These are phyloP conservation scores for Montipora capricornis DNA, from an alignment of 64 coral and sea anemone genomes.

Conservation along the genomic window DNA sequence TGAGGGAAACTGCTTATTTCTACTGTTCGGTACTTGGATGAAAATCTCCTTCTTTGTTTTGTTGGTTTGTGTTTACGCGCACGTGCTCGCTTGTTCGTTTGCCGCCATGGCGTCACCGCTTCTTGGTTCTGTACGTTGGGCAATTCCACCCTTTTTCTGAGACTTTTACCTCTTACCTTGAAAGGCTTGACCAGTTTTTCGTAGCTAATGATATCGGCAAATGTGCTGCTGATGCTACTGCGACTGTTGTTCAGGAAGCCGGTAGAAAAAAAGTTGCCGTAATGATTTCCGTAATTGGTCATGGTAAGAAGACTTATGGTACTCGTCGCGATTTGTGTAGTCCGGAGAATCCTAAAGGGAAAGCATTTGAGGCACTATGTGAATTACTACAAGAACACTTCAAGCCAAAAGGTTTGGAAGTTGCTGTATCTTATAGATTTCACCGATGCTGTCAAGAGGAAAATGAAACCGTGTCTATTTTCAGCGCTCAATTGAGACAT, in stretches of 20 bases:
- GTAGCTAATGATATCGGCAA: not conserved
- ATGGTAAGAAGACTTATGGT: conserved; percentile 43
- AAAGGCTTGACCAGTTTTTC: conserved; percentile 57
- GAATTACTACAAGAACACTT: conserved; percentile 49
- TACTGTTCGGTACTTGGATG: not conserved
- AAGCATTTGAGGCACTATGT: conserved; percentile 60
- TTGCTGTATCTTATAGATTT: conserved; percentile 74
- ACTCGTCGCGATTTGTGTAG: conserved; percentile 3
- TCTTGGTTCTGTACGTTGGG: conserved; percentile 54
- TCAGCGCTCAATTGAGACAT: not conserved
- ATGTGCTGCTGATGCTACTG: conserved; percentile 14
- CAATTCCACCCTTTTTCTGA: conserved; percentile 62
- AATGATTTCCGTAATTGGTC: too few species aligned
- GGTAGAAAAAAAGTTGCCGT: too few species aligned
- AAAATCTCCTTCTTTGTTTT: not conserved
- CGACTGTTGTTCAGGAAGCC: too few species aligned
- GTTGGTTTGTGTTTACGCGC: not conserved
- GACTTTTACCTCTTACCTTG: conserved; percentile 12
- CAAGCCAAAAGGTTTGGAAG: conserved; percentile 80
- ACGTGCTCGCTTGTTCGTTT: not conserved
- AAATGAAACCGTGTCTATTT: not conserved
- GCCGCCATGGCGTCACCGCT: conserved; percentile 17
- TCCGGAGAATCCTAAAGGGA: conserved; percentile 59
- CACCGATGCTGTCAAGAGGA: conserved; percentile 66
- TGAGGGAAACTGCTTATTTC: conserved; percentile 1